Evolutionary conservation across 2,888 invertebrate species (phyloP), one percentile per base, ranked within the genome.

Genomic region (Stenodera caucasica): DNA sequence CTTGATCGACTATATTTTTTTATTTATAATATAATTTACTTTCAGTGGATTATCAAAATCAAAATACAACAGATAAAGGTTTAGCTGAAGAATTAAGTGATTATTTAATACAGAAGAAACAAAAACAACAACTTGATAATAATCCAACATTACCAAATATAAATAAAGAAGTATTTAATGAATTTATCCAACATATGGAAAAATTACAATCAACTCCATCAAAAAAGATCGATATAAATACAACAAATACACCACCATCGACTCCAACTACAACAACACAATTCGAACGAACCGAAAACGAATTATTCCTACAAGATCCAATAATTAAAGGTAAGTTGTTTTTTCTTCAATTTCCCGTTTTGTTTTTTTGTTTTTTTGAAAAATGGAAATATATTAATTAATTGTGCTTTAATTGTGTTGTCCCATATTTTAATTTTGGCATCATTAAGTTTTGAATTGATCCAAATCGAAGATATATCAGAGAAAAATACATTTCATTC

Each of bases 171-270:
- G 69, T 71, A 23, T 68, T 79, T 29, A 73, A 77, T 53, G 75
- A 77, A 58, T 75, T 80, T n/a, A 75, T 77, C 0, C 71, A 79
- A 49, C 77, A 79, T 58, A 67, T 81, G 15, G 72, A 77, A 56
- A 72, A 74, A 23, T 55, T 78, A 35, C 75, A 78, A 49, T 65
- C 72, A n/a, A 70, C 67, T 18, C 69, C 72, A 12, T 64, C 40
- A 64, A 59, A 54, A 55, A 64, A 52, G 57, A 57, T 69, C 49
- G 73, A 73, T 51, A 66, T 66, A 30, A 72, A 73, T 57, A n/a
- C n/a, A n/a, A 70, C 72, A 8, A 75, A 70, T 58, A 80, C 80
- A 11, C 80, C 81, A 9, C 81, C 81, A 14, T n/a, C n/a, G n/a
- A n/a, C n/a, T n/a, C 78, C 81, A 12, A 80, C 79, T 68, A 80